Conservation (phyloP, 2,888 invertebrate genomes). For the Furcula furcula region DNA sequence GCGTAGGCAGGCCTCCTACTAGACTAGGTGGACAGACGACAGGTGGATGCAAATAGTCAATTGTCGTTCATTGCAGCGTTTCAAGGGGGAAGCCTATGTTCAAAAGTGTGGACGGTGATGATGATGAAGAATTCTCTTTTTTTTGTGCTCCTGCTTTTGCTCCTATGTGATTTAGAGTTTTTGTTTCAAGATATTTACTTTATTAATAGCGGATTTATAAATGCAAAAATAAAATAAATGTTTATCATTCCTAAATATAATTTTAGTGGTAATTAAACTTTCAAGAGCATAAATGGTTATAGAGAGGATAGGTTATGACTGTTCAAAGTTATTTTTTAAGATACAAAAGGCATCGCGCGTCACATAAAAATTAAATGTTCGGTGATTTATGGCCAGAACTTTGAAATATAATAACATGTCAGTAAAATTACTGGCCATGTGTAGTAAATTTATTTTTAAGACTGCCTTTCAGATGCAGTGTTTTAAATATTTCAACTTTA, state of each 20-base stretch:
- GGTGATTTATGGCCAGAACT: slow-evolving; percentile 69
- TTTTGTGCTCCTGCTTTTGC: too few species aligned
- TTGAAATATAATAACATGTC: slow-evolving; percentile 74
- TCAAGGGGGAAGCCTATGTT: too few species aligned
- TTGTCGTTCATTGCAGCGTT: too few species aligned
- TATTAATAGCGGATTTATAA: not conserved
- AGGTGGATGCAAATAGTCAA: too few species aligned
- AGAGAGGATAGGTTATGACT: slow-evolving; percentile 21
- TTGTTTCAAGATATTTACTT: too few species aligned
- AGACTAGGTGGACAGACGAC: too few species aligned
- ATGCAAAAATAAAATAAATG: not conserved
- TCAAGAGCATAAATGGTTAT: slow-evolving; percentile 3
- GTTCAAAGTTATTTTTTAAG: slow-evolving; percentile 27
- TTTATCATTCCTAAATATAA: not conserved
- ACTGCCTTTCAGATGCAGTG: slow-evolving; percentile 31
- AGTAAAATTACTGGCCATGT: slow-evolving; percentile 59
- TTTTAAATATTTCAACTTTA: too few species aligned
- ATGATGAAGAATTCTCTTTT: too few species aligned
- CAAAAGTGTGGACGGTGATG: too few species aligned
- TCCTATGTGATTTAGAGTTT: too few species aligned
- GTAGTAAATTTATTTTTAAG: slow-evolving; percentile 66
- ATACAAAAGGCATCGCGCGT: slow-evolving; percentile 48
- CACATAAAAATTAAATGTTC: slow-evolving; percentile 72
- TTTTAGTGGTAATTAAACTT: not conserved
- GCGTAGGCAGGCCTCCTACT: too few species aligned